These are phyloP conservation scores for Caenorhabditis macrosperma DNA, from an alignment of 2,888 invertebrate genomes.

Conservation along the genomic window DNA sequence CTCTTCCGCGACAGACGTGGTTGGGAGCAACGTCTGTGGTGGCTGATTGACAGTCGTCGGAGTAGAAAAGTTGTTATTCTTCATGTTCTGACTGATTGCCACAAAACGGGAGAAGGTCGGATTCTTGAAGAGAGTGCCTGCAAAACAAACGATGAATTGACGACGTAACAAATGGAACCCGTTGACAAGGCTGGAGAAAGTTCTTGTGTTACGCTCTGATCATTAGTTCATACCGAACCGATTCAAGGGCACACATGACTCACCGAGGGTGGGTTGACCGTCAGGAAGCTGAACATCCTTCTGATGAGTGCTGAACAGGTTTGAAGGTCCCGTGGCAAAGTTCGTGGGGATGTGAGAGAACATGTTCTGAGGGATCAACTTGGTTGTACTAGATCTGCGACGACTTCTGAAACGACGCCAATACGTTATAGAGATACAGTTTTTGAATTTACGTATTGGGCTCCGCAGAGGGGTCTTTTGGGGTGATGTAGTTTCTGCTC, in stretches of 20 bases:
- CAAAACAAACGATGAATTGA: neutral
- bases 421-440: too few relatives aligned
- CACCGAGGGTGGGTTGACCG: conserved; percentile 43
- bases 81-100: conserved; percentile 61
- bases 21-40: conserved; percentile 11
- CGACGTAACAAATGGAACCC: neutral
- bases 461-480: conserved; percentile 60
- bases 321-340: conserved; percentile 23
- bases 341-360: conserved; percentile 29
- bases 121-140: conserved; percentile 62
- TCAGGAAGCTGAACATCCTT: conserved; percentile 35
- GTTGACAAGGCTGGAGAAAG: neutral
- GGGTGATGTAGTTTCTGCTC: conserved; percentile 78
- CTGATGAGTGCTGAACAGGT: conserved; percentile 24
- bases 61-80: conserved; percentile 59
- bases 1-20: conserved; percentile 20
- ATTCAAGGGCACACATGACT: conserved; percentile 17
- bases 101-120: conserved; percentile 61
- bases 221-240: neutral
- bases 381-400: conserved; percentile 33
- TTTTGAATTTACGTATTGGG: conserved; percentile 22
- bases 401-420: conserved; percentile 23
- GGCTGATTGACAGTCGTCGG: conserved; percentile 29
- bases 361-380: conserved; percentile 47
- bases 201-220: conserved; percentile 2